Base-by-base conservation (phyloP, 1,140 invertebrate species). In the Coenobita brevimanus region DNA sequence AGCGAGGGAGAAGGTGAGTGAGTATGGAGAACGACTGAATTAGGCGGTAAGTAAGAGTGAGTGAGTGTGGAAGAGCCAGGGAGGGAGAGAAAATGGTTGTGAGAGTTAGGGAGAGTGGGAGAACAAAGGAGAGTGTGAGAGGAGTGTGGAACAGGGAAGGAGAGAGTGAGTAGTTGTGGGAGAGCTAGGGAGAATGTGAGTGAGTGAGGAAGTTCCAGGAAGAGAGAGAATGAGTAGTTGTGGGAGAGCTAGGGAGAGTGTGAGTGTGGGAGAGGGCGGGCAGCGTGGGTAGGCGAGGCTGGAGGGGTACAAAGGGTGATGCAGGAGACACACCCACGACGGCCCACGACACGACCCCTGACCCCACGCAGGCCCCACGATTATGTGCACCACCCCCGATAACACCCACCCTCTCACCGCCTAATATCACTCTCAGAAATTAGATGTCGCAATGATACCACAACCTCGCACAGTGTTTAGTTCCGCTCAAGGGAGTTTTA, bases 261-360 rank as follows among this genome's bases (percentile, higher is more conserved):
- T 21, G 75, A 50, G 24, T 24, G 17, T 30, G 15, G 4, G 21
- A 50, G 67, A 38, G 6, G n/a, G 27, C 10, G 67, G 15, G 67
- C 4, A 33, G 24, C 24, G 30, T 3, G 67, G 67, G 67, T 71
- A 38, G 30, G 41, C 33, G 17, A 1, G 67, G 67, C 24, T 38
- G 41, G 30, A 27, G 1, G n/a, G 73, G 46, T 50, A 50, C 46
- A 50, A 50, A 8, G 46, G 46, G 46, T 50, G 46, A 50, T 50
- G 46, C 46, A 50, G 46, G 78, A 38, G 78, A 80, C 78, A 80
- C 78, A 67, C 79, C 79, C 79, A 46, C 60, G 27, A 2, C 30
- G 43, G 43, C 76, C 60, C 79, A 82, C 79, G 79, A 82, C 27
- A 10, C 64, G 57, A 67, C 62, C 78, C 17, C 64, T 38, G 64